Evolutionary conservation across 2,888 invertebrate genomes (phyloP), one percentile per base, ranked within the genome.

Genomic region (Coleophora deauratella): DNA sequence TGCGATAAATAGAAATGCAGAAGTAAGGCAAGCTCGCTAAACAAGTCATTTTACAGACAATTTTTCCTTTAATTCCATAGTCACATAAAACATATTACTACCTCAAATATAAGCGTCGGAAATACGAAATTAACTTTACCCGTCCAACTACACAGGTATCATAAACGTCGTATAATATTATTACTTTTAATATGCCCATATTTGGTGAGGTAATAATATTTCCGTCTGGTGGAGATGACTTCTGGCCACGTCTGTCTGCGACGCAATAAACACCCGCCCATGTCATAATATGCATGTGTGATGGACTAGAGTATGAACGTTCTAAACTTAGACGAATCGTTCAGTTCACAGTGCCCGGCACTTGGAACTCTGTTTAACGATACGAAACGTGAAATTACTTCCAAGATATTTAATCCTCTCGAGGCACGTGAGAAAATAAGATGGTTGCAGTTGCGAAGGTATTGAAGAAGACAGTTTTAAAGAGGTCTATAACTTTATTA

Each of bases 211-310:
- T 70, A 62, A 65, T 66, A 66, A 72, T 66, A 72, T 67, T 50
- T 55, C 61, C 46, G n/a, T 31, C n/a, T 57, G 49, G 55, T 58
- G 50, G 51, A 51, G 49, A 61, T 63, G 66, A 72, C 73, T 67
- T 73, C 67, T 66, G 67, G 70, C 70, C 68, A 66, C 72, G 73
- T 78, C 74, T 65, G 77, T 72, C 74, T 68, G 71, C 55, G 62
- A 46, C 41, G 80, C 73, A 81, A 80, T 81, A 81, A 80, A 81
- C 74, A 62, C 59, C 66, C 61, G 64, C 68, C 77, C 76, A 72
- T 76, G 66, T 67, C 72, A 73, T 80, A 74, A 77, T 77, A 74
- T 76, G 76, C 78, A 81, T 77, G 72, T 74, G 72, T 70, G 74
- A 76, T 74, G 72, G 67, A 72, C 66, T 54, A 45, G 54, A 51